These are phyloP conservation scores for Caenorhabditis inopinata DNA, from an alignment of 1,140 invertebrate species.

Conservation along the genomic window DNA sequence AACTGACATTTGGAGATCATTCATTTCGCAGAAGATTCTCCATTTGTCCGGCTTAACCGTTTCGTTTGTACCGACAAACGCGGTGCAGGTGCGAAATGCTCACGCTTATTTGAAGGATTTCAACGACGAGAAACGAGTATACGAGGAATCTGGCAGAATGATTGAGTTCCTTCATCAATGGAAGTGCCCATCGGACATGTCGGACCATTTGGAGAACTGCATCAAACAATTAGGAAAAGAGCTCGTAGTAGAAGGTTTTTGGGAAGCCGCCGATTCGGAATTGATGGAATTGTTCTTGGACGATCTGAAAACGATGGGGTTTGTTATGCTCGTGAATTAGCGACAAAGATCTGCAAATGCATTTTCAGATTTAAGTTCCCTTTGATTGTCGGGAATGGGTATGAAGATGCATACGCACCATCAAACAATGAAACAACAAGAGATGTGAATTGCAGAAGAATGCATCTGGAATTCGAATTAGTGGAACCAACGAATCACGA, in stretches of 20 bases:
- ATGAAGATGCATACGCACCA: background rate
- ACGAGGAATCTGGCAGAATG: slow-evolving; percentile 19
- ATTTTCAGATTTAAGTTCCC: background rate
- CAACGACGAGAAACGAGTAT: slow-evolving; percentile 37
- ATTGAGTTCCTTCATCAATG: background rate
- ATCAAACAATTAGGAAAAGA: background rate
- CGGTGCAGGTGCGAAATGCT: slow-evolving; percentile 43
- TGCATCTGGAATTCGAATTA: background rate
- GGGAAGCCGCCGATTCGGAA: background rate
- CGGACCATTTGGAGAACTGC: background rate
- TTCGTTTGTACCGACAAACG: slow-evolving; percentile 45
- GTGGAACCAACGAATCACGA: background rate
- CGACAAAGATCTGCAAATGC: background rate
- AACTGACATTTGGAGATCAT: slow-evolving; percentile 49
- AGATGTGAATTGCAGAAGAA: too few species aligned
- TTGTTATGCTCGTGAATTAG: background rate
- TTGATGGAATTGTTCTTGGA: background rate
- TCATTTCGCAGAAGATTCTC: slow-evolving; percentile 48
- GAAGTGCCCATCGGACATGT: background rate
- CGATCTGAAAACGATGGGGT: slow-evolving; percentile 14
- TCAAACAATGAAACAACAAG: background rate
- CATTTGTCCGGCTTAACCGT: slow-evolving; percentile 45
- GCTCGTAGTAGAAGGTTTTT: background rate
- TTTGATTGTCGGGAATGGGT: background rate
- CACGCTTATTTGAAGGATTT: slow-evolving; percentile 50